Base-by-base conservation (phyloP, 2,797 vertebrate genomes). In the Sebastiscus albofasciatus region DNA sequence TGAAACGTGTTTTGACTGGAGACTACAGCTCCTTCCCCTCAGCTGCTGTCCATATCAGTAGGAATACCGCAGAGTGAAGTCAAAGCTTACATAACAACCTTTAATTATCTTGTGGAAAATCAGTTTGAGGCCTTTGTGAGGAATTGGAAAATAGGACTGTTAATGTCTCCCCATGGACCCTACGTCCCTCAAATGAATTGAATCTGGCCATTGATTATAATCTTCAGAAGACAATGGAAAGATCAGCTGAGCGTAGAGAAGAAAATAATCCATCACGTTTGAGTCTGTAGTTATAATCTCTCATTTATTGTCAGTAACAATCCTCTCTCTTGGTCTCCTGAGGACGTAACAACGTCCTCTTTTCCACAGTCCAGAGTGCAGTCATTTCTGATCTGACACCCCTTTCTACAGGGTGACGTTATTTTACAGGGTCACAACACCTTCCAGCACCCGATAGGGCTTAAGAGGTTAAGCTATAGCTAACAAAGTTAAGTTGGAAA, bases 101-200 rank as follows among this genome's bases (percentile, higher is more conserved):
- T 67, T 71, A 46, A 72, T 81, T 58, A 74, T 54, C 54, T 31
- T 12, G 33, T 46, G 27, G 22, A 27, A 24, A 11, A 34, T 65
- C 39, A n/a, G 20, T 65, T 55, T 29, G 56, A 36, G 58, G 52
- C 8, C n/a, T 29, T 68, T 59, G 54, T 56, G 22, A 58, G 70
- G 33, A 66, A 67, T 9, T 55, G 54, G 74, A 34, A 33, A 65
- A 81, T 72, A 81, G 52, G 46, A 65, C 26, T 42, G 61, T 74
- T 60, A 29, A 68, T n/a, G 36, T 55, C 80, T 67, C 67, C 72
- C 34, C 1, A 0, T 22, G 52, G 55, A 67, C 27, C 3, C 14
- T 1, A 2, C n/a, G 49, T 36, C 14, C 69, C 36, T 11, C 42
- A 46, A 18, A 46, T 6, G 8, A 39, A 72, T 52, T 67, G 8